Percentiles rank a stretch among this genome's conserved stretches.
phyloP scores from a whole-genome alignment of 2,797 vertebrate genomes.

The Fringilla coelebs region DNA sequence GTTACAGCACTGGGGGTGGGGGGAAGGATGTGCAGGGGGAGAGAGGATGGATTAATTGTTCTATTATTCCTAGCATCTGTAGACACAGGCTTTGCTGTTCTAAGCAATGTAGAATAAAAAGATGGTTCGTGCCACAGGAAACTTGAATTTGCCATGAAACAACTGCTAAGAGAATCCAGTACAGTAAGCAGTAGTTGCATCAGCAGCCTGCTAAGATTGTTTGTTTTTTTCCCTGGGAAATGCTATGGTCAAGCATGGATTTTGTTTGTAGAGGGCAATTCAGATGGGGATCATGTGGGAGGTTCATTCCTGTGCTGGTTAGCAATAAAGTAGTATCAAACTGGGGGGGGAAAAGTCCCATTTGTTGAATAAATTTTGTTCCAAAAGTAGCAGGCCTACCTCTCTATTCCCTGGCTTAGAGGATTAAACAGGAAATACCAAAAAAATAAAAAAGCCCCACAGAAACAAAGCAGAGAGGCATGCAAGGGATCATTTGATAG shows the following conservation, averaged over 20 bases:
- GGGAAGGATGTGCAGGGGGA: neutral
- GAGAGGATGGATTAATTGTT: neutral
- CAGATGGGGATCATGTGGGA: neutral
- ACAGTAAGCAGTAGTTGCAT: neutral
- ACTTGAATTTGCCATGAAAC: constrained; percentile 21
- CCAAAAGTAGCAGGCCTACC: constrained; percentile 23
- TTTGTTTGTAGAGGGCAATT: neutral
- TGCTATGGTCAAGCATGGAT: neutral
- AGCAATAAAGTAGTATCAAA: constrained; percentile 34
- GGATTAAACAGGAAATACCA: constrained; percentile 61
- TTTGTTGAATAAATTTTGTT: constrained; percentile 13
- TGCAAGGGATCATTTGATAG: neutral
- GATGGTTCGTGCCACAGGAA: neutral
- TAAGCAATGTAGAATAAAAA: neutral
- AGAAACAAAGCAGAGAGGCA: neutral
- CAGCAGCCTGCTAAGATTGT: neutral
- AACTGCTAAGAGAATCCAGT: neutral
- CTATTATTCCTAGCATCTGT: neutral
- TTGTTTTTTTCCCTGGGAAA: neutral
- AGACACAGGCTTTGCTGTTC: neutral
- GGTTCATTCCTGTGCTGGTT: neutral
- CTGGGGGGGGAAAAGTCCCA: neutral
- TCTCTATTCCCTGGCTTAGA: constrained; percentile 35
- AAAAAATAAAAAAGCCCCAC: neutral
- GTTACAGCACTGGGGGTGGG: neutral